A percentile compares a stretch with the other conserved stretches of the same genome.
phyloP scores from a whole-genome alignment of 2,797 vertebrate genomes.

The Argya squamiceps region DNA sequence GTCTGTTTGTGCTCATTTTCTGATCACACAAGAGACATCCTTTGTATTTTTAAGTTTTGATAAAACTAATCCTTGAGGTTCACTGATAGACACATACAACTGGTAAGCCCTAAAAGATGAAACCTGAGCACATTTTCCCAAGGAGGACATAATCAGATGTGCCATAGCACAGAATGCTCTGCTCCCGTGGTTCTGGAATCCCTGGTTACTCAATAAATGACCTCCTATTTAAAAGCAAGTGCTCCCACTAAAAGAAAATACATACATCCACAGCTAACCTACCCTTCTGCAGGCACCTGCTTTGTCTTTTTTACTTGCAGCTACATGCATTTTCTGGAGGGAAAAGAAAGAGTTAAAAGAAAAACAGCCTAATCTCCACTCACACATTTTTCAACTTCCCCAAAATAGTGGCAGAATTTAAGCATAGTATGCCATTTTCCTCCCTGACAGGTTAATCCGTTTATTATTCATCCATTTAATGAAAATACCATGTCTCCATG shows the following conservation, averaged over 20 bases:
- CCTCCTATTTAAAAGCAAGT: not conserved
- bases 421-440: constrained; percentile 27
- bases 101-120: not conserved
- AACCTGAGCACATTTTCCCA: not conserved
- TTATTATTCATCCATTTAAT: constrained; percentile 63
- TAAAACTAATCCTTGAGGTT: not conserved
- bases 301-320: not conserved
- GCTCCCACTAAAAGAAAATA: not conserved
- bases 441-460: constrained; percentile 49
- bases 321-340: not conserved
- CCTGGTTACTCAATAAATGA: accelerated
- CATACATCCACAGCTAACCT: not conserved
- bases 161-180: not conserved
- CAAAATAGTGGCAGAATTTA: constrained; percentile 46
- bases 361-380: constrained; percentile 31
- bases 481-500: constrained; percentile 32
- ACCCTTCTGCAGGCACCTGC: not conserved
- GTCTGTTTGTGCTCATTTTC: not conserved
- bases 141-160: not conserved
- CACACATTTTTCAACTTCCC: constrained; percentile 18
- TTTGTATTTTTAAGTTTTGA: not conserved
- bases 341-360: constrained; percentile 13
- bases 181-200: not conserved
- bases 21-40: not conserved
- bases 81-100: not conserved